Conservation (phyloP, 2,888 invertebrate genomes). For the Suillia variegata region DNA sequence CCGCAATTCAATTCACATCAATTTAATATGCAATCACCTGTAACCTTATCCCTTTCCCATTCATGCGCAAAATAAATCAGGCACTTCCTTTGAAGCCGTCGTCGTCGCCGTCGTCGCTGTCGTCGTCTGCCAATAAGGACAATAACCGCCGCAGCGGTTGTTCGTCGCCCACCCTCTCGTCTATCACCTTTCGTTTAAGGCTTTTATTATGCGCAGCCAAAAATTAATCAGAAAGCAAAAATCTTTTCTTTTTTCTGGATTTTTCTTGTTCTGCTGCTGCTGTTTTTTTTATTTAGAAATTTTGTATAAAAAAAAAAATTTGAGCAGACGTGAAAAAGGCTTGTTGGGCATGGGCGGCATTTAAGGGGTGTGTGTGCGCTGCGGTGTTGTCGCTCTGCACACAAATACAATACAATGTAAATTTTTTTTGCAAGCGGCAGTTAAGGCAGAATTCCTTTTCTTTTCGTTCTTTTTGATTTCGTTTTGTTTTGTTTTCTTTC, state of each 20-base stretch:
- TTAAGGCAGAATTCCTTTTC: not conserved
- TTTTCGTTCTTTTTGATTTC: not conserved
- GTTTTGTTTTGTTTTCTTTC: slow-evolving; percentile 9
- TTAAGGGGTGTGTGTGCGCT: too few species aligned
- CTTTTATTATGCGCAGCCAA: slow-evolving; percentile 25
- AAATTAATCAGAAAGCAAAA: slow-evolving; percentile 19
- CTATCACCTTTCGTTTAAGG: slow-evolving; percentile 6
- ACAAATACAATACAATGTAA: too few species aligned
- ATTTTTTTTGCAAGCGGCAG: too few species aligned
- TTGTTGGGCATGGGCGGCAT: too few species aligned
- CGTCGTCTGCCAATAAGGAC: not conserved
- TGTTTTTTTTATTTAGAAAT: slow-evolving; percentile 4
- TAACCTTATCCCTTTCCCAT: slow-evolving; percentile 28
- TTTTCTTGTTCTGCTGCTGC: not conserved
- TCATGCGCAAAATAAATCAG: not conserved
- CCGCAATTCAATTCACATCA: not conserved
- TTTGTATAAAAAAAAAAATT: too few species aligned
- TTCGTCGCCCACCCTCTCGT: too few species aligned
- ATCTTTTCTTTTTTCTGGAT: slow-evolving; percentile 2
- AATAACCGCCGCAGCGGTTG: too few species aligned
- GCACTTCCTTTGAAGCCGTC: slow-evolving; percentile 1
- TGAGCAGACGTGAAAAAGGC: too few species aligned
- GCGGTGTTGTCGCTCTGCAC: too few species aligned
- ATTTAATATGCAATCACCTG: slow-evolving; percentile 45
- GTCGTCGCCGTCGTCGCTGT: too few species aligned